phyloP scores from a whole-genome alignment of 1,140 invertebrate species.

The Lasioglossum baleicum region DNA sequence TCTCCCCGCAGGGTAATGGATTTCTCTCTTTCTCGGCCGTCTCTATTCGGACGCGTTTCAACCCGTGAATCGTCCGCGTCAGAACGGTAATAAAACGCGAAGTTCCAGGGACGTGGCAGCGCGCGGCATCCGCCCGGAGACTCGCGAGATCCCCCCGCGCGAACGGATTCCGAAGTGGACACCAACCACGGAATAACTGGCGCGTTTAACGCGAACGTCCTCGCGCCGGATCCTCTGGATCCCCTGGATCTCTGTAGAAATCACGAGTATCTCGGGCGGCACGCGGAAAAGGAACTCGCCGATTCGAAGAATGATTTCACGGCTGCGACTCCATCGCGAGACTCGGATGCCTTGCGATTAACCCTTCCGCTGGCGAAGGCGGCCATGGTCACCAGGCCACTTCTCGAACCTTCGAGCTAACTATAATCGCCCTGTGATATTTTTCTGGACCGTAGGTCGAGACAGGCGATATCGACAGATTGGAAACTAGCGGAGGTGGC shows the following conservation, averaged over 20 bases:
- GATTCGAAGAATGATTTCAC: neutral
- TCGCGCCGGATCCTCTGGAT: neutral
- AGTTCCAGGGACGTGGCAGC: slow-evolving; percentile 53
- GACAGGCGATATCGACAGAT: too few species aligned
- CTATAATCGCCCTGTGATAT: too few species aligned
- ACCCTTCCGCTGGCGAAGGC: neutral
- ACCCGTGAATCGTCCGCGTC: slow-evolving; percentile 44
- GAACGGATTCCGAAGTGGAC: neutral
- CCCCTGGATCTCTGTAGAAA: neutral
- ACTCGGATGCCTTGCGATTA: neutral
- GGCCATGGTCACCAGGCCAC: too few species aligned
- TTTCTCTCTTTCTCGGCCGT: slow-evolving; percentile 20
- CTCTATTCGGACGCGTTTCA: slow-evolving; percentile 24
- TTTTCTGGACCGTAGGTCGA: too few species aligned
- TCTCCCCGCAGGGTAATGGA: slow-evolving; percentile 38
- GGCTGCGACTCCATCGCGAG: neutral
- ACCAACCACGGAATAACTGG: slow-evolving; percentile 30
- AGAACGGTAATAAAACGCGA: slow-evolving; percentile 37
- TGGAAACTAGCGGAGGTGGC: too few species aligned
- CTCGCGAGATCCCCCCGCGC: slow-evolving; percentile 38
- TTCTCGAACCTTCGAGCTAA: too few species aligned
- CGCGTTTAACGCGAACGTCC: slow-evolving; percentile 17
- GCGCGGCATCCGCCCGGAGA: slow-evolving; percentile 40
- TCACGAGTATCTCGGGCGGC: neutral
- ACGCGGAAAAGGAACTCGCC: slow-evolving; percentile 1